These are phyloP conservation scores for Hirtodrosophila histrioides DNA, from an alignment of 2,888 invertebrate genomes.

Conservation along the genomic window DNA sequence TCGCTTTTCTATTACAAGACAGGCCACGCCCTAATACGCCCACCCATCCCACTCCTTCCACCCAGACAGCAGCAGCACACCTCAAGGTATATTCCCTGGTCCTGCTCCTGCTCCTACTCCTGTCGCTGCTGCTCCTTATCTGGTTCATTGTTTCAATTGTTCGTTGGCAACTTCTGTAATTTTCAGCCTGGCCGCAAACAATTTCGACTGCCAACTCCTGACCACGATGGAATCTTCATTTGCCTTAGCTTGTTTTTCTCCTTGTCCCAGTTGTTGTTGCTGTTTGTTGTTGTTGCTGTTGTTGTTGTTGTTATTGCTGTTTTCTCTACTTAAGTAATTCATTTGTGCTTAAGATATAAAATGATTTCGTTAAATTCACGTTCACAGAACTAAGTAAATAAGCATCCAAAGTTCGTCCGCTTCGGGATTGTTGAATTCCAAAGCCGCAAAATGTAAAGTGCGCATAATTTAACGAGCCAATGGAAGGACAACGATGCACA, in stretches of 20 bases:
- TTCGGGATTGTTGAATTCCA: slow-evolving; percentile 42
- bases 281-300: slow-evolving; percentile 7
- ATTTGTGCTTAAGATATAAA: slow-evolving; percentile 74
- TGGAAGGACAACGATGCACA: neutral
- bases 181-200: slow-evolving; percentile 50
- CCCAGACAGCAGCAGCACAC: slow-evolving; percentile 27
- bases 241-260: slow-evolving; percentile 21
- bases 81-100: slow-evolving; percentile 18
- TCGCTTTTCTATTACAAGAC: slow-evolving; percentile 71
- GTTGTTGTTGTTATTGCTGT: slow-evolving; percentile 37
- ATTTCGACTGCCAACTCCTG: slow-evolving; percentile 41
- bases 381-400: slow-evolving; percentile 76
- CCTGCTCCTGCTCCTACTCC: too few species aligned
- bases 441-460: slow-evolving; percentile 76
- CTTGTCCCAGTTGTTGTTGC: slow-evolving; percentile 24
- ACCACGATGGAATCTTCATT: slow-evolving; percentile 45
- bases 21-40: slow-evolving; percentile 19
- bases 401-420: slow-evolving; percentile 52
- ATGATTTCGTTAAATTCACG: slow-evolving; percentile 68
- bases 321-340: slow-evolving; percentile 70
- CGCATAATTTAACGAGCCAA: slow-evolving; percentile 68
- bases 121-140: slow-evolving; percentile 33
- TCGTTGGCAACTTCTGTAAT: slow-evolving; percentile 50
- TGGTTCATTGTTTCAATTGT: slow-evolving; percentile 62
- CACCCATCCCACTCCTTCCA: too few species aligned